These are phyloP conservation scores for Peucedramus taeniatus DNA, from an alignment of 2,113 vertebrate species.

Conservation along the genomic window DNA sequence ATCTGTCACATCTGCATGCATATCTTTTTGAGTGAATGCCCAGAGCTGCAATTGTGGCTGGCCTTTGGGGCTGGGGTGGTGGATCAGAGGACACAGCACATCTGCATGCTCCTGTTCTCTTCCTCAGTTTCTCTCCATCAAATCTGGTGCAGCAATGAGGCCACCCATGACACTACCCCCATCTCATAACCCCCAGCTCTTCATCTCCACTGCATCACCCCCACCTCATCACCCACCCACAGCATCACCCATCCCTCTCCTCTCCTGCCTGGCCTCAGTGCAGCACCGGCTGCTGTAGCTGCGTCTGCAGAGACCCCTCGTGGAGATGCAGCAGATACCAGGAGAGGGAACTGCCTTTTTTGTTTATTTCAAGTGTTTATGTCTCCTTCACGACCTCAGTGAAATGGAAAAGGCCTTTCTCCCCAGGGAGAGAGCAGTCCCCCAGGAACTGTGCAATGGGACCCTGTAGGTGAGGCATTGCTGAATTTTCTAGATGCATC, in stretches of 20 bases:
- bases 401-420: neutral
- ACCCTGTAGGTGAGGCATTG: neutral
- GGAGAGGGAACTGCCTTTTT: neutral
- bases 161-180: neutral
- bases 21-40: accelerated
- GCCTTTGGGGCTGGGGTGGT: neutral
- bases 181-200: accelerated
- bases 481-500: neutral
- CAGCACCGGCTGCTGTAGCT: accelerated
- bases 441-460: neutral
- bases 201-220: neutral
- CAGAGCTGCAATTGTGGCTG: neutral
- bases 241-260: neutral
- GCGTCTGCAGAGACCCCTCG: neutral
- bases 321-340: neutral
- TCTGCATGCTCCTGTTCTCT: accelerated
- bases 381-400: neutral
- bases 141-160: neutral
- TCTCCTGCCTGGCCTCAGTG: accelerated
- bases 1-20: neutral
- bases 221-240: neutral
- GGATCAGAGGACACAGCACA: accelerated
- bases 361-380: neutral
- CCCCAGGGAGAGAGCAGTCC: neutral
- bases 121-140: neutral